Conservation (phyloP, 1,140 invertebrate genomes). For the Tetramorium alpestre region DNA sequence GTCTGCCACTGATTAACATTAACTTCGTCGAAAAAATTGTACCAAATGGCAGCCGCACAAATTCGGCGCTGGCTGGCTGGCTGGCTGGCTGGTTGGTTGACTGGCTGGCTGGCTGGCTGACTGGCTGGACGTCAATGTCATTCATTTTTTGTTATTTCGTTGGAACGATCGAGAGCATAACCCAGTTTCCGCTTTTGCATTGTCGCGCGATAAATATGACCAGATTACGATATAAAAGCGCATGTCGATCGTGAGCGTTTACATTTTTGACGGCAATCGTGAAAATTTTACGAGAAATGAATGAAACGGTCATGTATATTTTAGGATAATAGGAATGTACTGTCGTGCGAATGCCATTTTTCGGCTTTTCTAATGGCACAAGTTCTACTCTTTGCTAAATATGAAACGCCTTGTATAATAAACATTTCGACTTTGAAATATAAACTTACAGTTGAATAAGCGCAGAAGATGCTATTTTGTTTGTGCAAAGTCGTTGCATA, state of each 20-base stretch:
- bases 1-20: slow-evolving; percentile 75
- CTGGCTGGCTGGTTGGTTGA: background rate
- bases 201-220: background rate
- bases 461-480: background rate
- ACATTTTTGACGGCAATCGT: background rate
- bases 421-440: background rate
- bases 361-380: background rate
- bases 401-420: background rate
- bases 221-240: background rate
- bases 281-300: background rate
- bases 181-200: slow-evolving; percentile 55
- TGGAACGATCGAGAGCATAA: slow-evolving; percentile 44
- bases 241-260: background rate
- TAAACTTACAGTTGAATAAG: background rate
- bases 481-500: background rate
- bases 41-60: slow-evolving; percentile 65
- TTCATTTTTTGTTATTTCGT: slow-evolving; percentile 21
- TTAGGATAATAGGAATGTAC: background rate
- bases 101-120: too few relatives aligned
- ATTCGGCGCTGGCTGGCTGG: slow-evolving; percentile 25
- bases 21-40: slow-evolving; percentile 75
- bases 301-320: background rate
- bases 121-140: slow-evolving; percentile 24
- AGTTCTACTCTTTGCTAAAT: background rate
- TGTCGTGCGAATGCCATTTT: background rate